Percentiles rank a stretch among this genome's conserved stretches.
phyloP scores from a whole-genome alignment of 2,888 invertebrate species.

The Troides helena region DNA sequence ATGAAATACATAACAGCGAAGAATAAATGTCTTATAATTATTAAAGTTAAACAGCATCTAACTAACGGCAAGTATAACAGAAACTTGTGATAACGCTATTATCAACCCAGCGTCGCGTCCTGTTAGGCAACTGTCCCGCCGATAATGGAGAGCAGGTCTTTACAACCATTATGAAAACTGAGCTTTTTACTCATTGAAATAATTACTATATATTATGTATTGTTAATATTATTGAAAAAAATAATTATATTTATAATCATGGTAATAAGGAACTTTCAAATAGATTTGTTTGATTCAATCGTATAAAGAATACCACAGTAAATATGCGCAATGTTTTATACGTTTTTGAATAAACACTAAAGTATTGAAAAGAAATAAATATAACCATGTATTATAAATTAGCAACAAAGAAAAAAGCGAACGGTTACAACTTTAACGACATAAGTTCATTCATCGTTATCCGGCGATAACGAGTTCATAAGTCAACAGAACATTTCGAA shows the following conservation, averaged over 20 bases:
- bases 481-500: constrained; percentile 35
- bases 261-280: too few species aligned
- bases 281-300: too few species aligned
- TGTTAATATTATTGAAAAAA: not conserved
- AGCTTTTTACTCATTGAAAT: not conserved
- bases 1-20: not conserved
- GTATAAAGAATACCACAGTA: too few species aligned
- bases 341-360: too few species aligned
- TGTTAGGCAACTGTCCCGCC: constrained; percentile 54
- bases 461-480: constrained; percentile 36
- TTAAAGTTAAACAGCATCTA: constrained; percentile 15
- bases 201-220: not conserved
- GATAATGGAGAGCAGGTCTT: constrained; percentile 55
- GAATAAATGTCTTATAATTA: not conserved
- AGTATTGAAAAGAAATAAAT: too few species aligned
- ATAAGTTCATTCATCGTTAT: constrained; percentile 34
- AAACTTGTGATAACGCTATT: constrained; percentile 46
- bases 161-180: constrained; percentile 26
- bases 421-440: constrained; percentile 1
- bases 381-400: not conserved
- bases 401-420: constrained; percentile 7
- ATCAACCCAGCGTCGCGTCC: constrained; percentile 48
- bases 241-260: too few species aligned
- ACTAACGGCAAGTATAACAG: constrained; percentile 38
- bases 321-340: too few species aligned